Evolutionary conservation across 2,888 invertebrate genomes (phyloP), one percentile per base, ranked within the genome.

Genomic region (Eristalis tenax): DNA sequence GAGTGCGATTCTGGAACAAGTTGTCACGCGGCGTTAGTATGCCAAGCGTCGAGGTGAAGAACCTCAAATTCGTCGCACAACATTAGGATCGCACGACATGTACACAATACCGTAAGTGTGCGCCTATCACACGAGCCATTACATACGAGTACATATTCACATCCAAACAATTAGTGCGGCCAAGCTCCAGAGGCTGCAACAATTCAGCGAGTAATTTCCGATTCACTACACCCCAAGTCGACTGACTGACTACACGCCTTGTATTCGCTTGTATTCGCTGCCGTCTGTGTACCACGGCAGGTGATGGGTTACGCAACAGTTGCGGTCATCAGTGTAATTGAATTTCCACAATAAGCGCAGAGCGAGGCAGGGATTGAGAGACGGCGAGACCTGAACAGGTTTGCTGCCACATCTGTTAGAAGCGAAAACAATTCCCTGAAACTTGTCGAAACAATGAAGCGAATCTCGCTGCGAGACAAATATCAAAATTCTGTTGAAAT

Each of bases 281-380:
- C 15, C 28, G 59, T 59, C 38, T 74, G 56, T 66, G 22, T 13
- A 23, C 35, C 6, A 32, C 23, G 23, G 23, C 57, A 69, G 74
- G 68, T 71, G 71, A 80, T 76, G 63, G 71, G 71, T 85, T 85
- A 76, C 57, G 81, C 57, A 85, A 85, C 71, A 73, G 71, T 79
- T 85, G 84, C 57, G 76, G 84, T 85, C 84, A 81, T 71, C 71
- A 50, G 50, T 73, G 75, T 80, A 76, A 81, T 85, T 85, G 81
- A 63, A 85, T 85, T 81, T 85, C 57, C 13, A 71, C 50, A 18
- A 18, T 18, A 38, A 32, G 35, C 11, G 35, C 35, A 38, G 35
- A 38, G 35, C 10, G 35, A 38, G 35, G 2, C 32, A 32, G 32
- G 6, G 32, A 32, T 8, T 32, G 38, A 38, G 35, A 35, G 35